Evolutionary conservation across 2,888 invertebrate species (phyloP), one percentile per base, ranked within the genome.

Genomic region (Eupeodes latifasciatus): DNA sequence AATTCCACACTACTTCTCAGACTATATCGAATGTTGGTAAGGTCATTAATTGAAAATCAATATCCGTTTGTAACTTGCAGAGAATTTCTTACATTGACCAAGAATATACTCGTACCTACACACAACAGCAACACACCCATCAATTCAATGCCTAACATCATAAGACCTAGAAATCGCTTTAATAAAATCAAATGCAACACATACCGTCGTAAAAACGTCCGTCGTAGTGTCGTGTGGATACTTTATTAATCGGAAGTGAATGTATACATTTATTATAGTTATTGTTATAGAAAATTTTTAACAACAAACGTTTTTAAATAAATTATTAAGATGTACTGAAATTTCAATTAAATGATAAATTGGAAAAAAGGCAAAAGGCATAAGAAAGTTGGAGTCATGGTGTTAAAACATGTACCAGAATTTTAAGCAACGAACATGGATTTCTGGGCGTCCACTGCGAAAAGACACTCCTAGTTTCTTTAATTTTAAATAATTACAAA

Each of bases 21-120:
- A 59, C 59, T 59, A 36, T 59, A 36, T 59, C 14, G 1, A 1
- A 14, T 36, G 2, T 59, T 59, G n/a, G 34, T 9, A 59, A 59
- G n/a, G 14, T 59, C 34, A 77, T 77, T 61, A 16, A 76, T 62
- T 81, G 77, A 57, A 75, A 82, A 79, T 66, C 59, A 79, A 69
- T 82, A 66, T 66, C 47, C 27, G 12, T 14, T 49, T 47, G 66
- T 4, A 27, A 49, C 14, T 14, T 27, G 36, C 27, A 9, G 16
- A 10, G 27, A 47, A 64, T 27, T 64, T 19, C 19, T 19, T 64
- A 1, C 12, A 40, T 66, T 47, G 66, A 66, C 66, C 66, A 49
- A 49, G 12, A 66, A 27, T 49, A 49, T 14, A n/a, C n/a, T n/a
- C n/a, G n/a, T n/a, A 14, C 16, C 40, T 66, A n/a, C 66, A 27